These are phyloP conservation scores for Sipha maydis DNA, from an alignment of 2,888 invertebrate species.

Conservation along the genomic window DNA sequence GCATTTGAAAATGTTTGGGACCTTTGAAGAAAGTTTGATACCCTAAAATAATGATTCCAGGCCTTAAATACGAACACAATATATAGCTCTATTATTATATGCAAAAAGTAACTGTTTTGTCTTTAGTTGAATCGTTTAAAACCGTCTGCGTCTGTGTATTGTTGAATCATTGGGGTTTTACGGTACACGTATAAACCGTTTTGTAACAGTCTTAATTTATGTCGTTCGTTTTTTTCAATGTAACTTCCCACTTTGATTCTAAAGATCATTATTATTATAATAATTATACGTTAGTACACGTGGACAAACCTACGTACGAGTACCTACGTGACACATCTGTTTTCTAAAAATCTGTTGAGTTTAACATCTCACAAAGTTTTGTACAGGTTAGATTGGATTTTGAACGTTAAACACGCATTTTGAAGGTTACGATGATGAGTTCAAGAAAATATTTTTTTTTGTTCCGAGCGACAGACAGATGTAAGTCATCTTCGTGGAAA, in stretches of 20 bases:
- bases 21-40: constrained; percentile 6
- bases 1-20: constrained; percentile 5
- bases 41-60: constrained; percentile 17
- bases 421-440: background rate
- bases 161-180: constrained; percentile 43
- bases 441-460: too few species aligned
- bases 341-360: background rate
- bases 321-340: background rate
- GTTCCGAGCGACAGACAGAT: too few species aligned
- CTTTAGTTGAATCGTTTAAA: constrained; percentile 17
- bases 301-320: background rate
- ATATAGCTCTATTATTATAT: background rate
- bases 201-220: constrained; percentile 20
- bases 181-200: background rate
- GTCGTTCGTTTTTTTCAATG: constrained; percentile 10
- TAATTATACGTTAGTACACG: background rate
- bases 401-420: background rate
- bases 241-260: constrained; percentile 32
- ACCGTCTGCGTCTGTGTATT: constrained; percentile 8
- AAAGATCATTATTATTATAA: constrained; percentile 14
- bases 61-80: constrained; percentile 2
- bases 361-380: too few species aligned
- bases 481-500: too few species aligned
- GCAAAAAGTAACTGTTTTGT: constrained; percentile 27
- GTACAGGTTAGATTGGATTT: background rate